phyloP scores from a whole-genome alignment of 2,113 vertebrate species.

The Centropus unirufus region DNA sequence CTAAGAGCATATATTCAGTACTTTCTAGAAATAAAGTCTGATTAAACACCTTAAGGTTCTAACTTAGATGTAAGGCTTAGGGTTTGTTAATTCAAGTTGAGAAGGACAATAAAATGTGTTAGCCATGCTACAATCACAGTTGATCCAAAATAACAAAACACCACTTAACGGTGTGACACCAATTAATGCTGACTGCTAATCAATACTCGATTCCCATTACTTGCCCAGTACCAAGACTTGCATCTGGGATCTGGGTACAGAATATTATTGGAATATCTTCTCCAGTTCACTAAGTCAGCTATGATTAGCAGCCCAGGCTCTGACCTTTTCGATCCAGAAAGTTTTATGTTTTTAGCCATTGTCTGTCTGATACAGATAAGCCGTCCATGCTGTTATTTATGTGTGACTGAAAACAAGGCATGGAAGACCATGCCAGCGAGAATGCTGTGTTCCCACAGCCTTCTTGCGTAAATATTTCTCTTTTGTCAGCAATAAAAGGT shows the following conservation, averaged over 20 bases:
- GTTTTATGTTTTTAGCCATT: neutral
- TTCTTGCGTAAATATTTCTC: neutral
- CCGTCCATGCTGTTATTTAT: accelerated
- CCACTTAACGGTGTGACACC: accelerated
- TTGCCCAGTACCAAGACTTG: neutral
- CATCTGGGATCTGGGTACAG: neutral
- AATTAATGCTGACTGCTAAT: neutral
- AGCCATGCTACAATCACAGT: neutral
- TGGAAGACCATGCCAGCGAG: neutral
- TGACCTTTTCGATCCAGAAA: neutral
- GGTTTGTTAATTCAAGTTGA: neutral
- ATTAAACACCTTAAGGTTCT: neutral
- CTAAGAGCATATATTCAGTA: neutral
- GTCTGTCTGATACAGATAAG: neutral
- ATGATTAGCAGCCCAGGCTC: neutral
- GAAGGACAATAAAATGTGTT: neutral
- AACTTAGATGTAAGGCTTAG: accelerated
- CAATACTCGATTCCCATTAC: neutral
- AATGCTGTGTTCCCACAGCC: constrained; percentile 30
- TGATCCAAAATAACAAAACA: neutral
- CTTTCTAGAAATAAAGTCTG: neutral
- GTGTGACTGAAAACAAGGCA: neutral
- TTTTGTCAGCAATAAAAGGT: constrained; percentile 14
- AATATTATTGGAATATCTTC: neutral
- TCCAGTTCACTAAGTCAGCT: neutral